Evolutionary conservation across 1,140 invertebrate species (phyloP), one percentile per base, ranked within the genome.

Genomic region (Brachionus manjavacas): DNA sequence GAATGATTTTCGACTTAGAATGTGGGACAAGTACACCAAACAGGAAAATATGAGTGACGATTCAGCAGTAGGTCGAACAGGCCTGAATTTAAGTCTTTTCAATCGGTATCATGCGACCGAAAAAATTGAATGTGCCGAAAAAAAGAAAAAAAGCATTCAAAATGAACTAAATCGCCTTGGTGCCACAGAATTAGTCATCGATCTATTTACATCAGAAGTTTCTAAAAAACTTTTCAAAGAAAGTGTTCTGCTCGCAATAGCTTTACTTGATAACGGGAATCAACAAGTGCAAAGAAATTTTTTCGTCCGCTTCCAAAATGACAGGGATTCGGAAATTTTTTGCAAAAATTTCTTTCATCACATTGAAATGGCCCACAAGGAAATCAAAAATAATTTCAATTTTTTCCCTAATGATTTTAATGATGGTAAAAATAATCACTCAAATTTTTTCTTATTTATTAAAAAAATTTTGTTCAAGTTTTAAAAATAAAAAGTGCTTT

Each of bases 251-350:
- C 90, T 99, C 52, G 98, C 96, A 31, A 99, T 98, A 85, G 97
- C 97, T 0, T 91, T 99, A 8, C 90, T 99, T 8, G 96, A 99
- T 91, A 97, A 97, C 28, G 98, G 98, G 12, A 99, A 99, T 91
- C 93, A 94, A 1, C 94, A 95, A 9, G 97, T 98, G 87, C 97
- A 99, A 89, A 90, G 88, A 86, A 90, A 89, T 11, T 88, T 98
- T 89, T 96, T 93, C 86, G 93, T 92, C 9, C 95, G 97, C 90
- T 91, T 99, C 23, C 92, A 94, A 87, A 93, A 93, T 80, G 95
- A 94, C 49, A 96, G 97, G 88, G 92, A 96, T 78, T 95, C 95
- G 85, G 95, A 97, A 88, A 93, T 94, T 12, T 99, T 90, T 80
- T 89, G 88, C 64, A 87, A 94, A 92, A 94, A 96, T 6, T 98